A percentile compares a stretch with the other conserved stretches of the same genome.
Evolutionary conservation across 1,140 invertebrate species (phyloP).

Genomic region (Drosophila quadrilineata): DNA sequence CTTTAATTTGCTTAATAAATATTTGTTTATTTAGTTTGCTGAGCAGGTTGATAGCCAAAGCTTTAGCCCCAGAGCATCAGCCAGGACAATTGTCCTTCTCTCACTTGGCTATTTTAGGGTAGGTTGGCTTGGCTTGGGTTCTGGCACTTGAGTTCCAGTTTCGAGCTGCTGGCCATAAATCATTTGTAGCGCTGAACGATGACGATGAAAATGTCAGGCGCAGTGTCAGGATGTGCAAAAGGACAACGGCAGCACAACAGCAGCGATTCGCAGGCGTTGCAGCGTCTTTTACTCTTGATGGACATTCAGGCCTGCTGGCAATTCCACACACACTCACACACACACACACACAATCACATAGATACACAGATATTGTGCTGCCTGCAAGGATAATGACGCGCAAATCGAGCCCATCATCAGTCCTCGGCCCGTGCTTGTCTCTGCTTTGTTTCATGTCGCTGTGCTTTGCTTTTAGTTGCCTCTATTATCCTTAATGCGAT

Average conservation of each 20-base stretch:
- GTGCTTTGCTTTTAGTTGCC: slow-evolving; percentile 72
- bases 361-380: slow-evolving; percentile 14
- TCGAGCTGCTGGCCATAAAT: slow-evolving; percentile 51
- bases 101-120: slow-evolving; percentile 62
- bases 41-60: slow-evolving; percentile 10
- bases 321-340: slow-evolving; percentile 19
- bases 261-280: slow-evolving; percentile 45
- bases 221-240: slow-evolving; percentile 59
- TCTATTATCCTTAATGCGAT: slow-evolving; percentile 79
- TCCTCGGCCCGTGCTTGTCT: slow-evolving; percentile 11
- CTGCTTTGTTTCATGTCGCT: slow-evolving; percentile 72
- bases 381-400: slow-evolving; percentile 68
- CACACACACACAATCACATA: neutral
- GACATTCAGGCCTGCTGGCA: slow-evolving; percentile 61
- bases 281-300: slow-evolving; percentile 59
- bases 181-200: slow-evolving; percentile 50
- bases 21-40: slow-evolving; percentile 54
- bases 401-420: slow-evolving; percentile 58
- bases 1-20: slow-evolving; percentile 77
- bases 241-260: slow-evolving; percentile 33
- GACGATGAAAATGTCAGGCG: slow-evolving; percentile 61
- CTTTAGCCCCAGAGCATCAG: neutral
- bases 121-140: slow-evolving; percentile 14
- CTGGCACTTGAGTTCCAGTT: slow-evolving; percentile 51
- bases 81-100: slow-evolving; percentile 66